phyloP scores from a whole-genome alignment of 2,113 vertebrate species.

The Tricholaema leucomelas region DNA sequence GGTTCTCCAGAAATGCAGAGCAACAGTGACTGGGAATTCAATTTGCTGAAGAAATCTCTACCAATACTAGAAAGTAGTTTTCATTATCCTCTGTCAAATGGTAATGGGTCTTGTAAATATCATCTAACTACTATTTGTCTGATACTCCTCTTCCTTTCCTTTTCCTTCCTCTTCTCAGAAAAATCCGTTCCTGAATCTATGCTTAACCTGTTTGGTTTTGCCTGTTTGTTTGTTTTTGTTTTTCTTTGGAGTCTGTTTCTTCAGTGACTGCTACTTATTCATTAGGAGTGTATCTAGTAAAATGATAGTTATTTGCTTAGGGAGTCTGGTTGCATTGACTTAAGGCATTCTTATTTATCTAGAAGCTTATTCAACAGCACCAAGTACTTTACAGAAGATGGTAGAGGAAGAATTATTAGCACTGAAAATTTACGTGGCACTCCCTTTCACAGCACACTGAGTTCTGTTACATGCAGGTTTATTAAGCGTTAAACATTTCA shows the following conservation, averaged over 20 bases:
- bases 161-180: neutral
- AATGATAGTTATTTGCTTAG: neutral
- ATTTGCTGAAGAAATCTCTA: neutral
- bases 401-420: neutral
- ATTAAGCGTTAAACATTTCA: neutral
- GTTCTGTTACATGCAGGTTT: neutral
- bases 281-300: neutral
- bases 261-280: neutral
- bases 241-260: neutral
- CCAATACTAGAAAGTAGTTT: neutral
- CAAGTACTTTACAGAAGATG: neutral
- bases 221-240: neutral
- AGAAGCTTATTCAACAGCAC: neutral
- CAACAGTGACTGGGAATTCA: neutral
- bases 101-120: neutral
- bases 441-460: neutral
- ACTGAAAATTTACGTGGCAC: neutral
- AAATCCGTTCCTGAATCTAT: neutral
- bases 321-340: neutral
- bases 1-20: rapidly evolving
- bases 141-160: neutral
- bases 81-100: neutral
- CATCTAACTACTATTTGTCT: neutral
- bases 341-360: neutral
- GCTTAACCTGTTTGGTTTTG: neutral